phyloP scores from a whole-genome alignment of 2,113 vertebrate species.

The Sander vitreus region DNA sequence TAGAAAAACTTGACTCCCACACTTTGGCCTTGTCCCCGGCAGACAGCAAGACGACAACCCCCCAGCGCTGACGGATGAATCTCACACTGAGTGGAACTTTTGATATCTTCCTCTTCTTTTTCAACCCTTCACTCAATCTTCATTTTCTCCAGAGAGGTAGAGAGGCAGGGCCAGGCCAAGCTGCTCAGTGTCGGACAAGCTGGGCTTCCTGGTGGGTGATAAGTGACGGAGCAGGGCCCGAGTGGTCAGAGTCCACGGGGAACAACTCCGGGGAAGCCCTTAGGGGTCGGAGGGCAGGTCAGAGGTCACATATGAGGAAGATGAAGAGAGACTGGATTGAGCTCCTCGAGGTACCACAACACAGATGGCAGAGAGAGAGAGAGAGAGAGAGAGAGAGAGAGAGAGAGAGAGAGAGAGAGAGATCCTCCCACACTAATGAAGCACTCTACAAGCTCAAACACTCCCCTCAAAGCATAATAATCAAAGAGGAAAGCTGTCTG shows the following conservation, averaged over 20 bases:
- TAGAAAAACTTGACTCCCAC: constrained; percentile 20
- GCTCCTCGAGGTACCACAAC: constrained; percentile 62
- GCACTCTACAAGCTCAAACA: constrained; percentile 29
- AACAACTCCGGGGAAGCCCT: constrained; percentile 37
- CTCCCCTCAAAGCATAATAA: constrained; percentile 67
- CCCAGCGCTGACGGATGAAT: constrained; percentile 42
- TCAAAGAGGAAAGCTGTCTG: constrained; percentile 51
- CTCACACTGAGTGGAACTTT: constrained; percentile 59
- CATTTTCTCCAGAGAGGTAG: constrained; percentile 47
- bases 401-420: no score
- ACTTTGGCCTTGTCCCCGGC: not conserved
- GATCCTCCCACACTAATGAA: constrained; percentile 43
- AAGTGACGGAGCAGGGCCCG: constrained; percentile 69
- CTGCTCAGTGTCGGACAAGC: constrained; percentile 49
- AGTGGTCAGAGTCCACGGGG: constrained; percentile 53
- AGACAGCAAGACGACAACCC: constrained; percentile 27
- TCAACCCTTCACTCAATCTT: constrained; percentile 48
- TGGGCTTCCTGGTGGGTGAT: constrained; percentile 76
- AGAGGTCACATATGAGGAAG: constrained; percentile 69
- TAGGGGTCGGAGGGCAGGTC: constrained; percentile 70
- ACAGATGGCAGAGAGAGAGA: constrained; percentile 61
- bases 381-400: no score
- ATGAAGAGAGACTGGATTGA: constrained; percentile 70
- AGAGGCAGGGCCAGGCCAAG: constrained; percentile 20
- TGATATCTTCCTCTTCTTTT: constrained; percentile 64